Evolutionary conservation across 2,888 invertebrate species (phyloP).

Genomic region (Apomyelois bistriatella): DNA sequence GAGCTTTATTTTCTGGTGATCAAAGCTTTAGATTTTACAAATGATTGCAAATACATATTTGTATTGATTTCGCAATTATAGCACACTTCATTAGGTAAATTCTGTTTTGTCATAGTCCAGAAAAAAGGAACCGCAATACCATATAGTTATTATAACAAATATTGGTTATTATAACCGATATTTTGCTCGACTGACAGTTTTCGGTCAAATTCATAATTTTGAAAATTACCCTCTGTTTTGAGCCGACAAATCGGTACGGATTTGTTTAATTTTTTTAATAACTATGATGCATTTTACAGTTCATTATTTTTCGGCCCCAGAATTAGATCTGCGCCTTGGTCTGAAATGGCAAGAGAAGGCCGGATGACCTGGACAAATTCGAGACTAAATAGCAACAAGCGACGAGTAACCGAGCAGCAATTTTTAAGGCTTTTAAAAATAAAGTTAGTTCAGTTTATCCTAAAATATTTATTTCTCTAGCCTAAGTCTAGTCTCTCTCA

Average conservation of each 20-base stretch:
- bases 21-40: not conserved
- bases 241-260: conserved; percentile 9
- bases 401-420: no score
- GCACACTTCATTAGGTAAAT: conserved; percentile 45
- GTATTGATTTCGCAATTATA: conserved; percentile 22
- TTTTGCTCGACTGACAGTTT: conserved; percentile 32
- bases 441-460: no score
- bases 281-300: no score
- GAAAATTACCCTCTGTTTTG: conserved; percentile 18
- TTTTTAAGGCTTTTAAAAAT: no score
- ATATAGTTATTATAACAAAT: conserved; percentile 41
- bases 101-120: conserved; percentile 46
- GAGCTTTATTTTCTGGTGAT: not conserved
- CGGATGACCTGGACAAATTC: no score
- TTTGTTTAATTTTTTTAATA: conserved; percentile 7
- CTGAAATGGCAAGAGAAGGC: no score
- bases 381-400: no score
- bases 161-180: conserved; percentile 47
- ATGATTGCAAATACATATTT: not conserved
- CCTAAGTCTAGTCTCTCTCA: no score
- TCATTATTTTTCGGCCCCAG: no score
- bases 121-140: conserved; percentile 36
- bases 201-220: conserved; percentile 26
- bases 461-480: no score
- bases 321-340: no score